phyloP scores from a whole-genome alignment of 1,140 invertebrate genomes.

The Eciton burchellii region DNA sequence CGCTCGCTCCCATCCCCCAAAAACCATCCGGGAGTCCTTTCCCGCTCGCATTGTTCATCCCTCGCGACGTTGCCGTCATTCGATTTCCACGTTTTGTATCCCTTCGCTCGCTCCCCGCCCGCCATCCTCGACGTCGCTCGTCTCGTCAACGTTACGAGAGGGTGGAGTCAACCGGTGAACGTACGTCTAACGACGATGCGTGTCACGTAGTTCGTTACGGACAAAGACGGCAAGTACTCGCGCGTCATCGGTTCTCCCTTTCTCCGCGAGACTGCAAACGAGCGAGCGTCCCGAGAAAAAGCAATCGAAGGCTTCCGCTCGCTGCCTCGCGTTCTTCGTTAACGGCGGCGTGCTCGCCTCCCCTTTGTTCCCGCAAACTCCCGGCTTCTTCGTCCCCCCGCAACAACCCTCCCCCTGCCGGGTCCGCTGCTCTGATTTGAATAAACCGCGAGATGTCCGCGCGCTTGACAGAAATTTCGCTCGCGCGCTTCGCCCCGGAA shows the following conservation, averaged over 20 bases:
- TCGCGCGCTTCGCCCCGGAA: constrained; percentile 35
- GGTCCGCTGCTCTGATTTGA: constrained; percentile 20
- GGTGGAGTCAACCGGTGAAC: neutral
- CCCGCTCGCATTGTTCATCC: constrained; percentile 49
- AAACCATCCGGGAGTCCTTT: constrained; percentile 65
- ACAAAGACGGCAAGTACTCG: neutral
- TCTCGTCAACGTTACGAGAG: neutral
- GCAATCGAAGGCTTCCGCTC: constrained; percentile 1
- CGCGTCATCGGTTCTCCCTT: constrained; percentile 26
- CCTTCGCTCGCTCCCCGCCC: neutral
- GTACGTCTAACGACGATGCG: neutral
- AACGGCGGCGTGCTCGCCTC: neutral
- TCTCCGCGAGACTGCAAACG: neutral
- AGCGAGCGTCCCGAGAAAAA: neutral
- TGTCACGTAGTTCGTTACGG: constrained; percentile 5
- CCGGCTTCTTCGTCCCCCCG: neutral
- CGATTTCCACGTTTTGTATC: constrained; percentile 26
- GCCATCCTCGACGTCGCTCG: neutral
- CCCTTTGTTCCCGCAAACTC: constrained; percentile 31
- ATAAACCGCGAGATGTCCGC: constrained; percentile 51
- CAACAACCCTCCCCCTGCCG: constrained; percentile 1
- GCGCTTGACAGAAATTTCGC: constrained; percentile 42
- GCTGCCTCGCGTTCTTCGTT: constrained; percentile 28
- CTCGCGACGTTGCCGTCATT: constrained; percentile 13
- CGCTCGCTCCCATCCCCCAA: constrained; percentile 40